Evolutionary conservation across 2,113 vertebrate species (phyloP), one percentile per base, ranked within the genome.

Genomic region (Tychaedon coryphoeus): DNA sequence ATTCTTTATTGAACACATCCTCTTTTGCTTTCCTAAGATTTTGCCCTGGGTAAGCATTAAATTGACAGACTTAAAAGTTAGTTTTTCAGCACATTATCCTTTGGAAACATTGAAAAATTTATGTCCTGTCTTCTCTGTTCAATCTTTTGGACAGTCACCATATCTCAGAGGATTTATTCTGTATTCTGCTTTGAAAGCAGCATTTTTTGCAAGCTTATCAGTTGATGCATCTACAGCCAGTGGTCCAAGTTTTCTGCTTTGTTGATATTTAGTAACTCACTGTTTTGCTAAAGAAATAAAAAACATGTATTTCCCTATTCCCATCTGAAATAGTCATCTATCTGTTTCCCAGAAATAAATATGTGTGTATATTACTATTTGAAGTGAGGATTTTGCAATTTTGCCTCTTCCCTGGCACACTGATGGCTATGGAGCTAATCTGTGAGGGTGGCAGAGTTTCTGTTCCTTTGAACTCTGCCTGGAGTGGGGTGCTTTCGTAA

Each of bases 91-190:
- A 73, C 48, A 38, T 76, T 79, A 50, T 72, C 75, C 29, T 81
- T 91, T 29, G 12, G 16, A 95, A 94, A 74, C 91, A 91, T 29
- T 96, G 84, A 93, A 94, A 89, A 72, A 81, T 36, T 82, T 86
- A 56, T 87, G 87, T 93, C n/a, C 54, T 94, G 69, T 94, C 83
- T 81, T 84, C 47, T 92, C 42, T 78, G 56, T 78, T 96, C 84
- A 89, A 75, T 92, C 80, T 78, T 91, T 89, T 48, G 48, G 69
- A 87, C 65, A 87, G 57, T 64, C 53, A 47, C 14, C 3, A 2
- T 67, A 71, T 67, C 73, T 94, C 69, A 92, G 70, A 83, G 74
- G 81, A 82, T 50, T 82, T 88, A 33, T 34, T 16, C 40, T 54
- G 15, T 23, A 69, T 65, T 69, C 38, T 92, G 12, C 33, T 77